Conservation (phyloP, 2,797 vertebrate genomes). For the Tenualosa thibaudeaui region DNA sequence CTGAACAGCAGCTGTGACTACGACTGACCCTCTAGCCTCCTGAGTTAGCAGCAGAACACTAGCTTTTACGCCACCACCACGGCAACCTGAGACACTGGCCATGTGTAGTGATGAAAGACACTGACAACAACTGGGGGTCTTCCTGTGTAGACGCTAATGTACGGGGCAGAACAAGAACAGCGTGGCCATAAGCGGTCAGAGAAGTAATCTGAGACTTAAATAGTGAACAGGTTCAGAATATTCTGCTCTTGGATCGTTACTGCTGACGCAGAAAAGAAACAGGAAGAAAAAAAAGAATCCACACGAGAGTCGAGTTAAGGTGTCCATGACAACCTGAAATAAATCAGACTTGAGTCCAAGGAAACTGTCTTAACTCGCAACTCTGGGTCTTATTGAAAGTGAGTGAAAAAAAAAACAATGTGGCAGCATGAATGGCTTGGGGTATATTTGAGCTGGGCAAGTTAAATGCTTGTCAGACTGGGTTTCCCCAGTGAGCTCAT, state of each 20-base stretch:
- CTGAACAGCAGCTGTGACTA: conserved; percentile 12
- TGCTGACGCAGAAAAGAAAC: conserved; percentile 9
- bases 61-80: not conserved
- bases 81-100: conserved; percentile 14
- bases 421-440: not conserved
- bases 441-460: not conserved
- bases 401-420: not conserved
- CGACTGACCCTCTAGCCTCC: not conserved
- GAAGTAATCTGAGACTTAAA: conserved; percentile 6
- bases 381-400: conserved; percentile 17
- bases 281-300: not conserved
- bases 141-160: not conserved
- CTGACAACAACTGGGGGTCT: conserved; percentile 24
- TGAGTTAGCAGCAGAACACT: not conserved
- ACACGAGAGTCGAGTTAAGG: conserved; percentile 11
- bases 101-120: conserved; percentile 21
- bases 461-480: conserved; percentile 22
- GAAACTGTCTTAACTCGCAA: conserved; percentile 1
- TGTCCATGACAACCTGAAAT: conserved; percentile 27
- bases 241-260: conserved; percentile 8
- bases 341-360: conserved; percentile 3
- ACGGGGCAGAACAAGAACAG: not conserved
- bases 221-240: conserved; percentile 20
- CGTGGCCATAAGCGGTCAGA: not conserved
- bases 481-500: not conserved